These are phyloP conservation scores for Ictidomys tridecemlineatus DNA, from an alignment of 2,113 vertebrate species.

Conservation along the genomic window DNA sequence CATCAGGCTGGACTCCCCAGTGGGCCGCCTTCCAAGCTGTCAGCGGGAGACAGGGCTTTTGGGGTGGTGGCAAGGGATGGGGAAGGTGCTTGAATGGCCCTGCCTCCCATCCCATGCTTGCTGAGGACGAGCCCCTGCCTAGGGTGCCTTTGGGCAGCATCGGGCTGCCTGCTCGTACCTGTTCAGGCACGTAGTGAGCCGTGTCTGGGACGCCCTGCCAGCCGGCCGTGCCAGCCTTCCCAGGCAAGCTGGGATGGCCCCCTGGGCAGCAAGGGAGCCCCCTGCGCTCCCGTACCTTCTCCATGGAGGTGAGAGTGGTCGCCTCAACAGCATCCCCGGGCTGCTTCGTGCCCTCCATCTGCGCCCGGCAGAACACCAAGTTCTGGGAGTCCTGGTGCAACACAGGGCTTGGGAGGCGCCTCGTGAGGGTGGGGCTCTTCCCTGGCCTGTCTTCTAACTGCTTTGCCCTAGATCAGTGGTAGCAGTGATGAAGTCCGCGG, in stretches of 20 bases:
- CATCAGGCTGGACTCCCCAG: not conserved
- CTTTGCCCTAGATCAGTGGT: not conserved
- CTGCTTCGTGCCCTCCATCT: rapidly evolving
- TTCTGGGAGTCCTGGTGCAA: not conserved
- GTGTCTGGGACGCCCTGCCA: not conserved
- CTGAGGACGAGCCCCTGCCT: not conserved
- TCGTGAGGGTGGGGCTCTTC: not conserved
- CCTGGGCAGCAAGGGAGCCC: not conserved
- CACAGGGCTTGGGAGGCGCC: not conserved
- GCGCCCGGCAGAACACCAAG: rapidly evolving
- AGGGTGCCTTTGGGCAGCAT: rapidly evolving
- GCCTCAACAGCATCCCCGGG: not conserved
- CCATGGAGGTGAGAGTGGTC: not conserved
- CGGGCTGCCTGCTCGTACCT: rapidly evolving
- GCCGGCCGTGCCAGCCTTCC: rapidly evolving
- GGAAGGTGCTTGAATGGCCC: not conserved
- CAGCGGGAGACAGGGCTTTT: not conserved
- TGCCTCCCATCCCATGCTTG: not conserved
- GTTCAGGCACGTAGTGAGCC: rapidly evolving
- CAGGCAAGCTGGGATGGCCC: not conserved
- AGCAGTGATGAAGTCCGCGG: not conserved
- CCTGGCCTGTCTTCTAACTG: not conserved
- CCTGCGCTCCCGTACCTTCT: not conserved
- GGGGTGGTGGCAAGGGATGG: rapidly evolving
- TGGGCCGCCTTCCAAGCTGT: not conserved